Percentiles rank a stretch among this genome's conserved stretches.
Conservation (phyloP, 64 coral and sea anemone genomes). For the Porites australiensis region DNA sequence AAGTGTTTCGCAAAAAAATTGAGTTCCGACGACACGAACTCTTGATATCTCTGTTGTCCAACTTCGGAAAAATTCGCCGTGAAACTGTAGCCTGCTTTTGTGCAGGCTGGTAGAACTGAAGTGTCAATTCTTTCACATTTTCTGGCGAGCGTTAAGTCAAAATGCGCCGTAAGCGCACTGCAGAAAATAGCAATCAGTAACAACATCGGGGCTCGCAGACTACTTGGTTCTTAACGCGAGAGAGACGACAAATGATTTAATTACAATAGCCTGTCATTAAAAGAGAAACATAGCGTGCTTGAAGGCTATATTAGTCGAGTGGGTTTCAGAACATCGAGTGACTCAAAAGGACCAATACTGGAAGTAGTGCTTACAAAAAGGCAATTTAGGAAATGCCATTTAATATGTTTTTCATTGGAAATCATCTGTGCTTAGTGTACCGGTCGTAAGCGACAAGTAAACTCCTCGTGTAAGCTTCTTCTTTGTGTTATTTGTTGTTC, state of each 20-base stretch:
- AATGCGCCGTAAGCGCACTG: background rate
- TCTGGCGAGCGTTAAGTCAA: background rate
- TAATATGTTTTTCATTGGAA: no score
- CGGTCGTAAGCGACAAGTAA: background rate
- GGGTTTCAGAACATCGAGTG: background rate
- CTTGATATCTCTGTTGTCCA: slow-evolving; percentile 22
- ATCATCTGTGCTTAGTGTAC: no score
- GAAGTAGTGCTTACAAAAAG: background rate
- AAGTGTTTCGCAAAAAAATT: slow-evolving; percentile 11
- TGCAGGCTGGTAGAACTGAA: slow-evolving; percentile 10
- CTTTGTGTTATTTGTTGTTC: no score
- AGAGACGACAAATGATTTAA: slow-evolving; percentile 10
- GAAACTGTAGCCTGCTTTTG: slow-evolving; percentile 37
- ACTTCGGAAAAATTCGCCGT: slow-evolving; percentile 32
- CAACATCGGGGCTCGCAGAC: background rate
- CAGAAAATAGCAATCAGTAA: background rate
- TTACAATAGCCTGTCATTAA: background rate
- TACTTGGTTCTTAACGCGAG: background rate
- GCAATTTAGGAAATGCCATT: background rate
- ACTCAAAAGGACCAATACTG: background rate
- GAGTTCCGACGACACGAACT: slow-evolving; percentile 7
- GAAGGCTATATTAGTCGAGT: background rate
- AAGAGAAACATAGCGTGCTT: background rate
- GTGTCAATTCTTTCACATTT: slow-evolving; percentile 39
- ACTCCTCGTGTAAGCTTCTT: no score